A percentile compares a stretch with the other conserved stretches of the same genome.
These are phyloP conservation scores for Ophioninae sp. DNA, from an alignment of 2,888 invertebrate species.

Conservation along the genomic window DNA sequence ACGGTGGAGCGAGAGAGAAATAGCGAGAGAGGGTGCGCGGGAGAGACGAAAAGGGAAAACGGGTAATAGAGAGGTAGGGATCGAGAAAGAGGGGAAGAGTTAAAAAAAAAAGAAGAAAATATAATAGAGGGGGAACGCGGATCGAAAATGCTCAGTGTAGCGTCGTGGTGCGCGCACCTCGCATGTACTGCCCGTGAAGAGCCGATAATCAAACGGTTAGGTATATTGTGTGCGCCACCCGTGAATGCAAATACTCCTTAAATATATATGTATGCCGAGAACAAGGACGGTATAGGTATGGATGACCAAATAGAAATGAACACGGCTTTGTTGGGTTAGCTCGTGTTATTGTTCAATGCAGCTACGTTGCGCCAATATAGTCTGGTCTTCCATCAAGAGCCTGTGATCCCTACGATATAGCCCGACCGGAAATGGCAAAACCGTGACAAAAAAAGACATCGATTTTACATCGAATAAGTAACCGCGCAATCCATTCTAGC, in stretches of 20 bases:
- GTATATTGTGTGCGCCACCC: conserved; percentile 38
- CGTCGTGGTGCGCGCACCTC: conserved; percentile 47
- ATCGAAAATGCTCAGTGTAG: conserved; percentile 53
- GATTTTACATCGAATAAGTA: no score
- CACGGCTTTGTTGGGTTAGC: conserved; percentile 15
- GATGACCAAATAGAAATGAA: conserved; percentile 31
- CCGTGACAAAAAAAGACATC: no score
- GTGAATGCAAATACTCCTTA: conserved; percentile 34
- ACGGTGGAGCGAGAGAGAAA: conserved; percentile 22
- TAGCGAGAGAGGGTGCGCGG: background rate
- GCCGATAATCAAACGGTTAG: conserved; percentile 71
- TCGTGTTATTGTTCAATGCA: conserved; percentile 33
- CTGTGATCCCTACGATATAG: no score
- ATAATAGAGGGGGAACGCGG: conserved; percentile 5
- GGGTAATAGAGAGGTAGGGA: conserved; percentile 6
- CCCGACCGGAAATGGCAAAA: no score
- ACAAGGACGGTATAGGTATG: background rate
- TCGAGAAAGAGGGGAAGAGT: conserved; percentile 14
- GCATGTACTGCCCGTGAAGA: conserved; percentile 61
- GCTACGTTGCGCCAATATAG: conserved; percentile 17
- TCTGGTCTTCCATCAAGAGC: background rate
- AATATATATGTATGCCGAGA: conserved; percentile 2
- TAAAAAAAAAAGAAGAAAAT: conserved; percentile 10
- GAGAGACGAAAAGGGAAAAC: conserved; percentile 18
- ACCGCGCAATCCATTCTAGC: no score